Evolutionary conservation across 2,888 invertebrate genomes (phyloP), one percentile per base, ranked within the genome.

Genomic region (Blastobasis adustella): DNA sequence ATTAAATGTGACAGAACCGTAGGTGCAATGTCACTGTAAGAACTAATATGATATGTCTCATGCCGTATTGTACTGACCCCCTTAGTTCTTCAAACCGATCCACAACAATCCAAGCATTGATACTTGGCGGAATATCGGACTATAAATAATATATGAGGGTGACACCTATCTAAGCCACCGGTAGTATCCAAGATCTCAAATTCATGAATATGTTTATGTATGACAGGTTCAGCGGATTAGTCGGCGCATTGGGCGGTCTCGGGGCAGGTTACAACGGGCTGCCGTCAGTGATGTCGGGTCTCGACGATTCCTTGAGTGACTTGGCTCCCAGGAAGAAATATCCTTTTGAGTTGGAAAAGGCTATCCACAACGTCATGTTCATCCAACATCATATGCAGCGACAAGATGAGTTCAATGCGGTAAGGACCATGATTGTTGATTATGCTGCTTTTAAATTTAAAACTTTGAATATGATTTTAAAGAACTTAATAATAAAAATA

Each of bases 381-480:
- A 97, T 98, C 62, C 97, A 97, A 67, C 96, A 97, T 74, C 97
- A 97, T 71, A 96, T 97, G 86, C 95, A 95, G 72, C 91, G 97
- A n/a, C 96, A 96, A 78, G 97, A 97, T 74, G 96, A 97, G 76
- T 97, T 96, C 78, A 96, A 97, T 89, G 96, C 96, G 85, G 97
- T 97, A 85, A 90, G 92, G 23, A 23, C 23, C 3, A 2, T 23
- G 23, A 23, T 23, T 23, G 23, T 23, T 23, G 3, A 23, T 1
- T 23, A 2, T 23, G 23, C 3, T 2, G 1, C 3, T 23, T 23
- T 23, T 23, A 23, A 23, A 3, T 23, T 23, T 23, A 23, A 23
- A 23, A 23, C 23, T 23, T 23, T 23, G 23, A 23, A 23, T 23
- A 23, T 23, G 23, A 23, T 23, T 23, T 23, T 23, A 23, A n/a